Evolutionary conservation across 2,888 invertebrate genomes (phyloP).

Genomic region (Caenorhabditis parvicauda): DNA sequence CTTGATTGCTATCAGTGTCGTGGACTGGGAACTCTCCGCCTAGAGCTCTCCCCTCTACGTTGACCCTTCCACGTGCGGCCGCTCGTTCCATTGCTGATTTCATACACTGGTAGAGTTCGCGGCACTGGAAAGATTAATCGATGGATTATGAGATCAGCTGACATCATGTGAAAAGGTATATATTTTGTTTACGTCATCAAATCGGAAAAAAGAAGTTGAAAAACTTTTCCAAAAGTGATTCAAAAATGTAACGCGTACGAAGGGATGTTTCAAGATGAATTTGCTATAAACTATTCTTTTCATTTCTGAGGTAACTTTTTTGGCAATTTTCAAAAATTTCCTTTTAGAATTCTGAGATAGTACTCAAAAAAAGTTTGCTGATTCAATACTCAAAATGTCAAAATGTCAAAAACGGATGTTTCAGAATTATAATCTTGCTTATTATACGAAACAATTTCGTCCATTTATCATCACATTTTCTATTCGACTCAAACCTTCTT

Average conservation of each 20-base stretch:
- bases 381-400: too few relatives aligned
- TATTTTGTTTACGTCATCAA: too few relatives aligned
- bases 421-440: not conserved
- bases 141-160: not conserved
- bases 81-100: constrained; percentile 95
- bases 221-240: not conserved
- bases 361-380: too few relatives aligned
- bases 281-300: too few relatives aligned
- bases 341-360: too few relatives aligned
- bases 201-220: not conserved
- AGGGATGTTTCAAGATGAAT: too few relatives aligned
- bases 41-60: constrained; percentile 66
- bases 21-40: constrained; percentile 96
- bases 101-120: constrained; percentile 94
- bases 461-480: not conserved
- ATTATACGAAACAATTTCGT: not conserved
- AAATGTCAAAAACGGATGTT: not conserved
- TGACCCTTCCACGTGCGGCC: constrained; percentile 71
- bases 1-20: constrained; percentile 93
- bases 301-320: too few relatives aligned
- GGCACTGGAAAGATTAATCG: constrained; percentile 74
- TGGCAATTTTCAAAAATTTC: too few relatives aligned
- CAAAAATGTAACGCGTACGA: too few relatives aligned
- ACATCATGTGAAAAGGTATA: too few relatives aligned
- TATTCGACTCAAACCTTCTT: constrained; percentile 76